Evolutionary conservation across 1,140 invertebrate species (phyloP), one percentile per base, ranked within the genome.

Genomic region (Neotoxoptera formosana): DNA sequence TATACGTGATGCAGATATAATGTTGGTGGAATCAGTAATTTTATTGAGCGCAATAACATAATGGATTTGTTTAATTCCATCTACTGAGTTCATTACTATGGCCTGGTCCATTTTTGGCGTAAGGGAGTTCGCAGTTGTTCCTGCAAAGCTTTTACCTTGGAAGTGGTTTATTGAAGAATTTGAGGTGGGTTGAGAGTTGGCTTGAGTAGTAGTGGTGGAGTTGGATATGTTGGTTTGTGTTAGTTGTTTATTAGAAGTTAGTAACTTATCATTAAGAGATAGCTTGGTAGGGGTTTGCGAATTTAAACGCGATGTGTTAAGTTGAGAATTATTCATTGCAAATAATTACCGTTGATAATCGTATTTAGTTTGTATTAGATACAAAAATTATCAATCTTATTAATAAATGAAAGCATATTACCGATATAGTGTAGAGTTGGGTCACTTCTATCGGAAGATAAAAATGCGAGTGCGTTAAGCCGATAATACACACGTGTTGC

Each of bases 21-120:
- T 53, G 47, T 89, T 89, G 7, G 9, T 51, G 17, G 87, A 7
- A 21, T 53, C 51, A 7, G 20, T 53, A 53, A 53, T 53, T 53
- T 53, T 53, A 21, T 53, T 53, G 17, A 89, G 45, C 3, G 45
- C 48, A 48, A 34, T 48, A 4, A 51, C 30, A 51, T 89, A 89
- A 2, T 89, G 45, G 6, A 53, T 89, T 51, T 89, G 45, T 89
- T 89, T 89, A 34, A 53, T 34, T 34, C 48, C n/a, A 4, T 89
- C 87, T 48, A 53, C 48, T 51, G n/a, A 48, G 14, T 34, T 47
- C n/a, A 89, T n/a, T 47, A 89, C 87, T 14, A 89, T 89, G 45
- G 87, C 48, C 17, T 89, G 87, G 17, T 51, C 23, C 87, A 89
- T 89, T 89, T 89, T 89, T 20, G 87, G 87, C 7, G n/a, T n/a